Evolutionary conservation across 2,888 invertebrate species (phyloP).

Genomic region (Drosophila stalkeri): DNA sequence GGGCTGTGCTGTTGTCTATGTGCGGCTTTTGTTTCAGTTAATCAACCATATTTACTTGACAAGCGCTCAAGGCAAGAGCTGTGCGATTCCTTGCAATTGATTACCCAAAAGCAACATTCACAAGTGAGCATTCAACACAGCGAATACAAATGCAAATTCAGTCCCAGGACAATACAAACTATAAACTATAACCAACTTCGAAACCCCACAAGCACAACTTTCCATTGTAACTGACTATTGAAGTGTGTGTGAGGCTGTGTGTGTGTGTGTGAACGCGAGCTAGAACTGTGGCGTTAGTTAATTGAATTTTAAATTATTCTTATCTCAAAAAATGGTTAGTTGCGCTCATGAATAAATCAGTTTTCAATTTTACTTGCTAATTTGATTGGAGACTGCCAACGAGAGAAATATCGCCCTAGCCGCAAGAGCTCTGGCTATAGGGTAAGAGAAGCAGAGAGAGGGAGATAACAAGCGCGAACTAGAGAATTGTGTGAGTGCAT

Average conservation of each 20-base stretch:
- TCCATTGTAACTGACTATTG: conserved; percentile 34
- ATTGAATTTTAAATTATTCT: conserved; percentile 77
- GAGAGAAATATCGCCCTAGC: background rate
- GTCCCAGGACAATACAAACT: conserved; percentile 33
- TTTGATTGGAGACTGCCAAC: conserved; percentile 66
- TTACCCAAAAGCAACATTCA: conserved; percentile 44
- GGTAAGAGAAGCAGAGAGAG: background rate
- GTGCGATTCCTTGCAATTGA: conserved; percentile 37
- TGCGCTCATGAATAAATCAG: conserved; percentile 74
- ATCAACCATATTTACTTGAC: conserved; percentile 67
- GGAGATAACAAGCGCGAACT: background rate
- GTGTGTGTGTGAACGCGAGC: conserved; percentile 3
- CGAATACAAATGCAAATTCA: conserved; percentile 38
- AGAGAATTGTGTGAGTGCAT: conserved; percentile 34
- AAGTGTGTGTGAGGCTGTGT: conserved; percentile 22
- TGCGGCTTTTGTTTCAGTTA: conserved; percentile 68
- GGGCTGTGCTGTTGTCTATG: conserved; percentile 18
- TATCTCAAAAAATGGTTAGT: conserved; percentile 65
- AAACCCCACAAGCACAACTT: conserved; percentile 33
- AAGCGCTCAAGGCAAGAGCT: conserved; percentile 59
- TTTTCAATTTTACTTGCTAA: conserved; percentile 77
- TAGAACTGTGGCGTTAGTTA: conserved; percentile 49
- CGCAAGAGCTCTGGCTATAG: background rate
- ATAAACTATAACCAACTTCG: conserved; percentile 34
- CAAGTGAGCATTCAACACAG: conserved; percentile 21